Evolutionary conservation across 2,113 vertebrate species (phyloP), one percentile per base, ranked within the genome.

Genomic region (Equus przewalskii): DNA sequence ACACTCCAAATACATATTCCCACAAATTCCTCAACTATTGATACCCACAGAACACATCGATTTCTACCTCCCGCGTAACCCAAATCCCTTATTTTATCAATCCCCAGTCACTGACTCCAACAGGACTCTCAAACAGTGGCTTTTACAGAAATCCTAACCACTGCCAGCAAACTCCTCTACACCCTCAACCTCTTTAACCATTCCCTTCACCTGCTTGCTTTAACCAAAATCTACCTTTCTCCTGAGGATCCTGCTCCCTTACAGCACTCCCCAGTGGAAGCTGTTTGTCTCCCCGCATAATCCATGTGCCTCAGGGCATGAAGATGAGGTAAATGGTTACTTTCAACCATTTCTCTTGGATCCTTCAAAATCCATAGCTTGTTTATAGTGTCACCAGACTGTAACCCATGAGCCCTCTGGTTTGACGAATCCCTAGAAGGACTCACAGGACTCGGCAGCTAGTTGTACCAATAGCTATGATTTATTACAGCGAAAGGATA

Each of bases 321-420:
- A 91, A 89, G n/a, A 70, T 51, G 36, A 56, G 22, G 9, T 49
- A 69, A 75, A 85, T 41, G 60, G 89, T 72, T n/a, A 62, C 65
- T 54, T 96, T 92, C 44, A 46, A n/a, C n/a, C 22, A 72, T 85
- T 92, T 92, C 44, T 94, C n/a, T 70, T 89, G 36, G 36, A 30
- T 49, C n/a, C 7, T 67, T 86, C 89, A 72, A 76, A 92, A n/a
- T 16, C 46, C 76, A 7, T 19, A 69, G 5, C 33, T 73, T 69
- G 15, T 82, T 78, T 44, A 81, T 18, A 85, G 44, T 62, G 15
- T 64, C 60, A 58, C 30, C 7, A 92, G 64, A 26, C 56, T 64
- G 85, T 41, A 65, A 89, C 7, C 54, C 65, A 64, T 70, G 84
- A 81, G 56, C 14, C 13, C 30, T 89, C 16, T 78, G 81, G 36